A percentile compares a stretch with the other conserved stretches of the same genome.
These are phyloP conservation scores for Artemia sp. DNA, from an alignment of 2,888 invertebrate species.

Conservation along the genomic window DNA sequence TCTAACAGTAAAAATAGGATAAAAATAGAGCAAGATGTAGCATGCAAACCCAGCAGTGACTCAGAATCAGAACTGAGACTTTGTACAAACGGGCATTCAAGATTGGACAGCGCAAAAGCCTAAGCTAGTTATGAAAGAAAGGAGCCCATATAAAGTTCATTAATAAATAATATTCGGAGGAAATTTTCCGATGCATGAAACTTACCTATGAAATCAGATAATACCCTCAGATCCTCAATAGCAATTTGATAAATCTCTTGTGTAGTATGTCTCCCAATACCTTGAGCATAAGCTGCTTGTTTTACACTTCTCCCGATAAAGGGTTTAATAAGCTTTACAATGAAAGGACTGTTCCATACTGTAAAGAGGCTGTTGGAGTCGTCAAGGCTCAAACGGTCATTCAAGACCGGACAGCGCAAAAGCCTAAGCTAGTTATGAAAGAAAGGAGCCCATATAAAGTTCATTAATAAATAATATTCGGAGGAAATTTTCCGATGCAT, in stretches of 20 bases:
- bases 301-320: slow-evolving; percentile 23
- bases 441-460: neutral
- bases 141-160: neutral
- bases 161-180: neutral
- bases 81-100: too few species aligned
- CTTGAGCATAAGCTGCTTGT: slow-evolving; percentile 25
- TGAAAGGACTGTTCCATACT: slow-evolving; percentile 24
- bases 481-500: slow-evolving; percentile 9
- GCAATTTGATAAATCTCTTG: slow-evolving; percentile 24
- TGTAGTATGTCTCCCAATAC: slow-evolving; percentile 25
- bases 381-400: slow-evolving; percentile 23
- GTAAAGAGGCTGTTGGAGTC: slow-evolving; percentile 25
- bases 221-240: slow-evolving; percentile 23
- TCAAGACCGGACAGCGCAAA: too few species aligned
- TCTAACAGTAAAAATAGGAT: too few species aligned
- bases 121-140: slow-evolving; percentile 15
- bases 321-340: slow-evolving; percentile 20
- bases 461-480: neutral
- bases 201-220: slow-evolving; percentile 25
- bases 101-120: too few species aligned
- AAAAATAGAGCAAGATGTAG: too few species aligned
- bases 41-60: too few species aligned
- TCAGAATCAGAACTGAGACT: too few species aligned
- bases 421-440: slow-evolving; percentile 14
- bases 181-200: slow-evolving; percentile 21